Base-by-base conservation (phyloP, 2,113 vertebrate genomes). In the Suricata suricatta region DNA sequence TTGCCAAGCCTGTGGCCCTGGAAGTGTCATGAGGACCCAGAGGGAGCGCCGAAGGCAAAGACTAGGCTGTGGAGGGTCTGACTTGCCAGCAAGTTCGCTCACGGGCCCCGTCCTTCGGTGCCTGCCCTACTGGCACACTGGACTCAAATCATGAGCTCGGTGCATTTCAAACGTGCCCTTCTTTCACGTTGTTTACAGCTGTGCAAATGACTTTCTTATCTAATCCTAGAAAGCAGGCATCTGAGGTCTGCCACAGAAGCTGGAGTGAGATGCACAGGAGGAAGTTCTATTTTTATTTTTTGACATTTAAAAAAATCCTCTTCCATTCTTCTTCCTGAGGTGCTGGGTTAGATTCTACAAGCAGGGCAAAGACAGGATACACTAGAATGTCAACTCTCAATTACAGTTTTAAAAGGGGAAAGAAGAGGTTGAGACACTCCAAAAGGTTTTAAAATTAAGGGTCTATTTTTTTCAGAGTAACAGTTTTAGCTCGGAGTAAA, bases 271-370 rank as follows among this genome's bases (percentile, higher is more conserved):
- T 1, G 50, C 47, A 84, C 19, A 52, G 44, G 52, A 90, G 47
- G 93, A 88, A 74, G 74, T 60, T 81, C 13, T 7, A 2, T 38
- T 29, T 66, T 83, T 83, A n/a, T 68, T 85, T 57, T 63, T 47
- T 88, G 29, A 66, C 38, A 69, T 76, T 90, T 72, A 66, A 66
- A 90, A 85, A 87, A 90, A 19, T 31, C 64, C 50, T 95, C 35
- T 96, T 81, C 38, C n/a, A 68, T 92, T 74, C 66, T 90, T 72
- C 54, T 79, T 86, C 79, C 88, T 35, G 64, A 85, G 50, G 14
- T 85, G 76, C 71, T 92, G 52, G 88, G 90, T 33, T 94, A 41
- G 31, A 74, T 33, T 64, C 38, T 35, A 72, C 23, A 74, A 0
- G 9, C 35, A 57, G 31, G 52, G 35, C 31, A 57, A 76, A 95